These are phyloP conservation scores for Chloebia gouldiae DNA, from an alignment of 2,113 vertebrate species.

Conservation along the genomic window DNA sequence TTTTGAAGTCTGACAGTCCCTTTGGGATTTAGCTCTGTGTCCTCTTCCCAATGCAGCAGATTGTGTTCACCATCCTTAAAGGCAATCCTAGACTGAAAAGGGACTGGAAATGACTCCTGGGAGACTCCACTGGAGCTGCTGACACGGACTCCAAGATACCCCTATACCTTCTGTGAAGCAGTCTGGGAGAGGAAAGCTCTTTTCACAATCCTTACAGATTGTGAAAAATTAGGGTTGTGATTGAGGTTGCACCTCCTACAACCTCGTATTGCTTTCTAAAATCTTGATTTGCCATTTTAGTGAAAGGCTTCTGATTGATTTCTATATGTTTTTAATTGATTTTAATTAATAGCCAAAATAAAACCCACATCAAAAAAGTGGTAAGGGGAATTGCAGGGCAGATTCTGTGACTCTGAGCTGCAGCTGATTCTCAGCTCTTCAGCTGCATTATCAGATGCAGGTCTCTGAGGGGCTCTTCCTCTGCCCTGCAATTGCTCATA, in stretches of 20 bases:
- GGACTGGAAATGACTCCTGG: neutral
- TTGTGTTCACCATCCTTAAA: neutral
- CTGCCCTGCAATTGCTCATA: neutral
- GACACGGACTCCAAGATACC: neutral
- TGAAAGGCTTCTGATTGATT: neutral
- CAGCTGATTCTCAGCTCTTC: neutral
- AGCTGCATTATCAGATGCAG: rapidly evolving
- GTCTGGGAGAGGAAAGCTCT: neutral
- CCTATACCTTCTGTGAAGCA: neutral
- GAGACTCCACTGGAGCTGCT: neutral
- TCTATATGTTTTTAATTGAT: neutral
- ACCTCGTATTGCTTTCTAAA: neutral
- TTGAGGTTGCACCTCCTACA: neutral
- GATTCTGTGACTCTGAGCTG: neutral
- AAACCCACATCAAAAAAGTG: neutral
- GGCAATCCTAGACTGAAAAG: neutral
- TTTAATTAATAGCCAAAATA: neutral
- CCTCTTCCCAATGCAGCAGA: neutral
- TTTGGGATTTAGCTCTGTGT: rapidly evolving
- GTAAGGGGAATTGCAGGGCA: neutral
- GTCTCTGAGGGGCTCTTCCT: neutral
- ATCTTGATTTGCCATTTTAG: neutral
- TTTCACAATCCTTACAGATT: rapidly evolving
- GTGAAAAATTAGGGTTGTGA: neutral
- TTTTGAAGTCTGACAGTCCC: neutral